Conservation (phyloP, 1,140 invertebrate species). For the Heliothis virescens region DNA sequence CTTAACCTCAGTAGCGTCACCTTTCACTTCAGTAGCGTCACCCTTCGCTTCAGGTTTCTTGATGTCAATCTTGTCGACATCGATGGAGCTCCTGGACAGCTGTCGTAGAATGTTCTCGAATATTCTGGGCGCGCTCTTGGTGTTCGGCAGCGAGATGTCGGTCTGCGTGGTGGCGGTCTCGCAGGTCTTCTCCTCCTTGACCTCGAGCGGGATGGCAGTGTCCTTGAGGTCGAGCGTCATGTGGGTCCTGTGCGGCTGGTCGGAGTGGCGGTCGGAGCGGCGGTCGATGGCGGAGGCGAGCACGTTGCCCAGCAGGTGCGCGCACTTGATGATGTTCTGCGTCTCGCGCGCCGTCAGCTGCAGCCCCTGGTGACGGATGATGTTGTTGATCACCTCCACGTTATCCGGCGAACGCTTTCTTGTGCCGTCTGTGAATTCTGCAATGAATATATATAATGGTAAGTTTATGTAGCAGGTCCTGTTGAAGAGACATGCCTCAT, state of each 20-base stretch:
- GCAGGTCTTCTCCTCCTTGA: conserved; percentile 72
- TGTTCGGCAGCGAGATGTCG: conserved; percentile 80
- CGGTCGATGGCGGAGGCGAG: conserved; percentile 76
- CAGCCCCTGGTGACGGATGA: conserved; percentile 77
- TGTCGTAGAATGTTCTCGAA: conserved; percentile 81
- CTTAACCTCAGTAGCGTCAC: not conserved
- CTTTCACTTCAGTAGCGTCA: not conserved
- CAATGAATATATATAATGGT: not conserved
- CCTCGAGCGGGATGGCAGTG: conserved; percentile 67
- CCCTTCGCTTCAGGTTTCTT: conserved; percentile 4
- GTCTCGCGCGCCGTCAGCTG: conserved; percentile 76
- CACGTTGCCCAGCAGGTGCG: conserved; percentile 76
- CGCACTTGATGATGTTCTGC: conserved; percentile 80
- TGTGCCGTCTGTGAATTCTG: conserved; percentile 73
- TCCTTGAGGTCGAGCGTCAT: conserved; percentile 75
- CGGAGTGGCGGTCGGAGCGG: conserved; percentile 61
- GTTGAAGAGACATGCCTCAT: too few relatives aligned
- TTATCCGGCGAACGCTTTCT: conserved; percentile 73
- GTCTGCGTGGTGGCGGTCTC: conserved; percentile 78
- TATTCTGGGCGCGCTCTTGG: conserved; percentile 80
- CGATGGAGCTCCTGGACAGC: conserved; percentile 73
- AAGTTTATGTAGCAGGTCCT: too few relatives aligned
- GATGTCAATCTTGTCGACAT: conserved; percentile 52
- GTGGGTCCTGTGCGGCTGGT: conserved; percentile 68
- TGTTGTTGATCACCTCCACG: conserved; percentile 66